phyloP scores from a whole-genome alignment of 1,140 invertebrate genomes.

The Cherax quadricarinatus region DNA sequence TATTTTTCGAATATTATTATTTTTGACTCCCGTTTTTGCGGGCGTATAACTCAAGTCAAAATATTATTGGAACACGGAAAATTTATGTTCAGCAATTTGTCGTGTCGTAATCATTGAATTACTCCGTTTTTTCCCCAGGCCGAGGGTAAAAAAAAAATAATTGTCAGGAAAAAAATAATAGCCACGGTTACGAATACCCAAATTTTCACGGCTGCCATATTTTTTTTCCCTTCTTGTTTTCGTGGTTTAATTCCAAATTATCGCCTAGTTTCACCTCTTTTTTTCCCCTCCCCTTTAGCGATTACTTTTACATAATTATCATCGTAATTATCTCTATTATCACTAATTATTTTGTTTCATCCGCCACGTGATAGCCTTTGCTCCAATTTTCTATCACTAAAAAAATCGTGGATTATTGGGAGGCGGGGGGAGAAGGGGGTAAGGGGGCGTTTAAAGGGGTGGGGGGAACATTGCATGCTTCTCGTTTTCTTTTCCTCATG shows the following conservation, averaged over 20 bases:
- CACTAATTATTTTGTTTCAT: constrained; percentile 32
- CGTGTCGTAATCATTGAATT: constrained; percentile 41
- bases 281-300: neutral
- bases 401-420: neutral
- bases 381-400: constrained; percentile 47
- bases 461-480: too few relatives aligned
- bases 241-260: neutral
- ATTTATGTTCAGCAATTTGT: constrained; percentile 39
- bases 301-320: constrained; percentile 28
- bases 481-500: too few relatives aligned
- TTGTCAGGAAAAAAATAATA: constrained; percentile 15
- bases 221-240: constrained; percentile 17
- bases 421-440: neutral
- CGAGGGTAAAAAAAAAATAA: constrained; percentile 26
- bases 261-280: neutral
- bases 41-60: constrained; percentile 39
- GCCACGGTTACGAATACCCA: neutral
- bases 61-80: constrained; percentile 33
- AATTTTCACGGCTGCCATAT: neutral
- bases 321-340: constrained; percentile 50
- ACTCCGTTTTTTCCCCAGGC: constrained; percentile 19
- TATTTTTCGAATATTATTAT: too few relatives aligned
- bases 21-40: neutral
- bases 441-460: too few relatives aligned
- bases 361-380: neutral